phyloP scores from a whole-genome alignment of 2,888 invertebrate species.

The Neoaliturus tenellus region DNA sequence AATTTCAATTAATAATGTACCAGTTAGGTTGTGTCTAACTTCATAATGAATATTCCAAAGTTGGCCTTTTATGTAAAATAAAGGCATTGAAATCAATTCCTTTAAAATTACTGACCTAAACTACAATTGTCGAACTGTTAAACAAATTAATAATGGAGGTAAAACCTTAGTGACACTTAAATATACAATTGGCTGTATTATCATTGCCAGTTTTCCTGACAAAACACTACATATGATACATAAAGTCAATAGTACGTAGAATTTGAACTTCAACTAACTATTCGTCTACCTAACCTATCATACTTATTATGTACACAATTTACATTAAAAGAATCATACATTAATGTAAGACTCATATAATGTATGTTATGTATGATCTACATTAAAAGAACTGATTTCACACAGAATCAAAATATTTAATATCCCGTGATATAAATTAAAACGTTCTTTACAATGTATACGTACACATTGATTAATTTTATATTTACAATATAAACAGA shows the following conservation, averaged over 20 bases:
- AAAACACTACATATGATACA: background rate
- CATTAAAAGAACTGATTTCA: no score
- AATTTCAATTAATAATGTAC: no score
- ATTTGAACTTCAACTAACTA: background rate
- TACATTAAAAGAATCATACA: background rate
- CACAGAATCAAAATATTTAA: background rate
- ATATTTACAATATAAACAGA: slow-evolving; percentile 20
- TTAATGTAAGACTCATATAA: no score
- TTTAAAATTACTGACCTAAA: no score
- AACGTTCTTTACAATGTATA: background rate
- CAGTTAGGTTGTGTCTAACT: no score
- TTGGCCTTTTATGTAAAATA: no score
- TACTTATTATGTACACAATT: background rate
- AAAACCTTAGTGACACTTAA: no score
- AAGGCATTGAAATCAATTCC: no score
- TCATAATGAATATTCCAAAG: no score
- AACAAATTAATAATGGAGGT: no score
- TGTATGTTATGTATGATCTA: no score
- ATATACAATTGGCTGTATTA: background rate
- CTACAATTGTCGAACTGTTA: no score
- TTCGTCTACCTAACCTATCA: background rate
- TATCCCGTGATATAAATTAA: background rate
- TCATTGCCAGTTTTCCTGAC: background rate
- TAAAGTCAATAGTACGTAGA: background rate
- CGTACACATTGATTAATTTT: background rate